A percentile compares a stretch with the other conserved stretches of the same genome.
Evolutionary conservation across 2,888 invertebrate genomes (phyloP).

Genomic region (Lasioglossum oenotherae): DNA sequence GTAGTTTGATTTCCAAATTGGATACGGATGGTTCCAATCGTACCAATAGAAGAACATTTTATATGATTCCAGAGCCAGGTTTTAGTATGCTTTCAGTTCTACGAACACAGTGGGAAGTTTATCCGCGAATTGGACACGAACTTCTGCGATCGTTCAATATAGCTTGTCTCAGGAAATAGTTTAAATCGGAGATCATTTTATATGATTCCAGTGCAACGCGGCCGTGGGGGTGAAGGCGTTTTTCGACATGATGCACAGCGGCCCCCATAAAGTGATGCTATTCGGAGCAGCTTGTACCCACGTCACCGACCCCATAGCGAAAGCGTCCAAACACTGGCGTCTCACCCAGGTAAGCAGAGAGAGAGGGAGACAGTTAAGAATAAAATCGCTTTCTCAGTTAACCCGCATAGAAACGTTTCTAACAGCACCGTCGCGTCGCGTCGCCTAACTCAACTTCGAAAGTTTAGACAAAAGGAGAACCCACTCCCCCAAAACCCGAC

Average conservation of each 20-base stretch:
- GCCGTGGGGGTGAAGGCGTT: slow-evolving; percentile 97
- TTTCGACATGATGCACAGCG: slow-evolving; percentile 98
- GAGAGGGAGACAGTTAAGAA: neutral
- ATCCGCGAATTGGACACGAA: neutral
- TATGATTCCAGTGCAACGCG: slow-evolving; percentile 91
- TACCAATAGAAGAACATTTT: neutral
- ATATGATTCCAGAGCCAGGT: slow-evolving; percentile 84
- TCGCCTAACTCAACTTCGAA: neutral
- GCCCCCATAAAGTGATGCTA: slow-evolving; percentile 96
- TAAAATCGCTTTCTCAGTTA: neutral
- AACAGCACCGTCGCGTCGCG: neutral
- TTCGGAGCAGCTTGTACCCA: slow-evolving; percentile 98
- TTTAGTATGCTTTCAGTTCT: neutral
- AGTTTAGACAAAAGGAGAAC: neutral
- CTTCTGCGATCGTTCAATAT: too few relatives aligned
- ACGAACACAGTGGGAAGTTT: neutral
- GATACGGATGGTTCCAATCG: neutral
- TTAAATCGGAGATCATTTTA: neutral
- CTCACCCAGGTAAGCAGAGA: slow-evolving; percentile 92
- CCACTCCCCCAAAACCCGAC: neutral
- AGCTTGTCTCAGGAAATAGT: neutral
- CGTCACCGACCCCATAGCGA: slow-evolving; percentile 98
- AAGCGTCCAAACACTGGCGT: slow-evolving; percentile 98
- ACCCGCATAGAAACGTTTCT: neutral
- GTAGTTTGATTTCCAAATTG: neutral